Base-by-base conservation (phyloP, 1,140 invertebrate genomes). In the Mya arenaria region DNA sequence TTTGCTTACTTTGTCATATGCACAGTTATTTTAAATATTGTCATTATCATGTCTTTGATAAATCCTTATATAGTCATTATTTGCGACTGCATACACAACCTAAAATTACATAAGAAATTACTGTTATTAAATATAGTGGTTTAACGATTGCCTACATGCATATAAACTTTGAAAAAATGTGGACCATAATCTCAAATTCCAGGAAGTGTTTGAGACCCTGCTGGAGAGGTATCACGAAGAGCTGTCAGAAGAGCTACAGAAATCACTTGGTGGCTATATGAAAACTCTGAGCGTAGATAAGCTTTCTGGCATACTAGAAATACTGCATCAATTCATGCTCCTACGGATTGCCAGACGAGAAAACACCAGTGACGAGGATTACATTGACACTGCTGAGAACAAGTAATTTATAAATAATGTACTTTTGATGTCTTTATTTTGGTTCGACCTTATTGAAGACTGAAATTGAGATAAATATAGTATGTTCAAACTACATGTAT, bases 241-340 rank as follows among this genome's bases (percentile, higher is more conserved):
- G 13, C 36, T 78, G 19, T 48, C 62, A 10, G 48, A 55, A 23
- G 75, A 66, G 4, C 8, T 78, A 17, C 25, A 15, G 17, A n/a
- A 28, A 19, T 3, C 17, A 28, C 68, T 55, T 36, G 56, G 36
- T 17, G 75, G 30, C 3, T 78, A 78, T 25, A 56, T 78, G 75
- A 78, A 78, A 32, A 78, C 30, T 23, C 41, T 78, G 23, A 65
- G 60, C 8, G 28, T 78, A 10, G 75, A 78, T n/a, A 78, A 66
- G 23, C 41, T 78, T 0, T 32, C 75, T 15, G 36, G 25, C 10
- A 17, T 78, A 5, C 36, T 78, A 10, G 75, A 78, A 56, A 23
- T 66, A 36, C 17, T 78, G 44, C 75, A 78, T 41, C 62, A 78
- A 39, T 78, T 44, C 37, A 65, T 78, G 1, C 62, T 78, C 17